Base-by-base conservation (phyloP, 1,140 invertebrate species). In the Atopsyche davidsoni region DNA sequence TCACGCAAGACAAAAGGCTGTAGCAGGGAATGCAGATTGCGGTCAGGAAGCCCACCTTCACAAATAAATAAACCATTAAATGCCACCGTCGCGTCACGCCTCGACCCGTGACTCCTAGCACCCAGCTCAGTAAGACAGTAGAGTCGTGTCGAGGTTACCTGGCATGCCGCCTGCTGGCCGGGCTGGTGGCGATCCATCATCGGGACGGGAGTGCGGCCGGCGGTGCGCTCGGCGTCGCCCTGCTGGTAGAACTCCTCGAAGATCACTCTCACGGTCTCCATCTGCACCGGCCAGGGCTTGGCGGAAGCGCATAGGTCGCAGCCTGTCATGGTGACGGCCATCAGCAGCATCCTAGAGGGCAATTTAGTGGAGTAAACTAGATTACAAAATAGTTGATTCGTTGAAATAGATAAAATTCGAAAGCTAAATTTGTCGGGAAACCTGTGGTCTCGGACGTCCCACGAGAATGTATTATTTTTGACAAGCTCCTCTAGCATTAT, bases 181-280 rank as follows among this genome's bases (percentile, higher is more conserved):
- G 79, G 75, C 60, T 84, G 81, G 32, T 76, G 70, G 48, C 88
- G 68, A 61, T 92, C 87, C 87, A 92, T 91, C 84, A 91, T 89
- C 2, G 86, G 77, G 48, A 89, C 82, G 0, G 88, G 87, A 21
- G 65, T 73, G 44, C 78, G 74, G 1, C 87, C 87, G 34, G 78
- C 77, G 9, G 72, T 72, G 53, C 78, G 74, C 64, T 90, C 87
- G 22, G 80, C 81, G 64, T 91, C 87, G 21, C 75, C 85, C 70
- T 90, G 86, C 55, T 84, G 79, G 67, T 89, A 91, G 67, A 92
- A 92, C 63, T 92, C 88, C 62, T 90, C 83, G 68, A 90, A 89
- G 52, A 92, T 89, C 3, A 86, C 83, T 64, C 82, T 80, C 1
- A 89, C 87, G 0, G 85, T 90, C 64, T 86, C 78, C 2, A 79